Evolutionary conservation across 2,888 invertebrate genomes (phyloP).

Genomic region (Sabatieria punctata): DNA sequence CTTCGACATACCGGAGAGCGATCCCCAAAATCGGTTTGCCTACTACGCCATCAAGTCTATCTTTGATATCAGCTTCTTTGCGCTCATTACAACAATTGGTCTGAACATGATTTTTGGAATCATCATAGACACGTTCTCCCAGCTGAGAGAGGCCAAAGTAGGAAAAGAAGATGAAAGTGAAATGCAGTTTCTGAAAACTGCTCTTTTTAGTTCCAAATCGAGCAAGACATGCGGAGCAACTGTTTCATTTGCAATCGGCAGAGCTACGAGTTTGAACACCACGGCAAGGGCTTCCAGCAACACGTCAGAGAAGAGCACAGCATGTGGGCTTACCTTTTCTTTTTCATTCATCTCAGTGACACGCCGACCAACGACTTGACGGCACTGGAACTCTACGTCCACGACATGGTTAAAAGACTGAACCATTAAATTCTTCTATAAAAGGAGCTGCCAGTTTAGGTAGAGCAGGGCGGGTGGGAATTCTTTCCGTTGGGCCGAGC

Average conservation of each 20-base stretch:
- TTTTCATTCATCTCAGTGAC: slow-evolving; percentile 35
- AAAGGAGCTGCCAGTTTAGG: slow-evolving; percentile 8
- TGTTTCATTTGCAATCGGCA: slow-evolving; percentile 35
- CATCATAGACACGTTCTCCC: slow-evolving; percentile 36
- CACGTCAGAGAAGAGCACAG: slow-evolving; percentile 35
- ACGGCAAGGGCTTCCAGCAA: slow-evolving; percentile 34
- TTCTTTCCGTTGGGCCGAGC: slow-evolving; percentile 35
- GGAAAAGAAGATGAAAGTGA: too few relatives aligned
- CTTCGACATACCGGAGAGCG: slow-evolving; percentile 12
- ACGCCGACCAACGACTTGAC: slow-evolving; percentile 35
- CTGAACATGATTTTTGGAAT: slow-evolving; percentile 37
- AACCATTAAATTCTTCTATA: neutral
- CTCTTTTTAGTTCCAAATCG: too few relatives aligned
- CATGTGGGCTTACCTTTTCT: slow-evolving; percentile 37
- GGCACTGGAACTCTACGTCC: slow-evolving; percentile 32
- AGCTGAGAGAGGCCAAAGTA: slow-evolving; percentile 34
- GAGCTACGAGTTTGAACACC: slow-evolving; percentile 36
- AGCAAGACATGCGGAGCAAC: slow-evolving; percentile 34
- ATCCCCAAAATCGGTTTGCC: slow-evolving; percentile 12
- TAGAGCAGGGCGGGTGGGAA: slow-evolving; percentile 27
- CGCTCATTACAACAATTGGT: slow-evolving; percentile 35
- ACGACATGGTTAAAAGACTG: slow-evolving; percentile 25
- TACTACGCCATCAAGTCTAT: slow-evolving; percentile 31
- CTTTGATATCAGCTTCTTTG: slow-evolving; percentile 35
- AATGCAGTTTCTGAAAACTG: too few relatives aligned